These are phyloP conservation scores for Trachymyrmex cornetzi DNA, from an alignment of 1,140 invertebrate genomes.

Conservation along the genomic window DNA sequence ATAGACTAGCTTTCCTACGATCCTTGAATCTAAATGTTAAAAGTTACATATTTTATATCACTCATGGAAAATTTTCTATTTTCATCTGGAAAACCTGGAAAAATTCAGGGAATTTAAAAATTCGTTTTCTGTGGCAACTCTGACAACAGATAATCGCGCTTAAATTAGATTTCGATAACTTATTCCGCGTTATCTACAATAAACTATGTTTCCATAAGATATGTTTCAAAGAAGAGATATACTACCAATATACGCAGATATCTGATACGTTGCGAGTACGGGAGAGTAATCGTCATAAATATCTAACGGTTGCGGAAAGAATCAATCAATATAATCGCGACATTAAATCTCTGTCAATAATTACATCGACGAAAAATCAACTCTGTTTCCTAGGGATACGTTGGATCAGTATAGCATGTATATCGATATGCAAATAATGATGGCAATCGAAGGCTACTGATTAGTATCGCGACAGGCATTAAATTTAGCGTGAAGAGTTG, in stretches of 20 bases:
- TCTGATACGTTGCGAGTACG: slow-evolving; percentile 2
- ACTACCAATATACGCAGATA: not conserved
- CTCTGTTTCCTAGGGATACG: slow-evolving; percentile 14
- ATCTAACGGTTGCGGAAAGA: slow-evolving; percentile 31
- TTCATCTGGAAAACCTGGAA: no score
- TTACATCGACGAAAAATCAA: slow-evolving; percentile 2
- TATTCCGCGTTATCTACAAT: not conserved
- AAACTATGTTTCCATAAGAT: not conserved
- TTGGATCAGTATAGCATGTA: not conserved
- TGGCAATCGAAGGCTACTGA: slow-evolving; percentile 16
- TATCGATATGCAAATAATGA: slow-evolving; percentile 60
- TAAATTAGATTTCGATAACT: not conserved
- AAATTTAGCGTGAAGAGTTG: slow-evolving; percentile 23
- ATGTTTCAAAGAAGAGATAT: not conserved
- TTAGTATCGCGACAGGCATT: slow-evolving; percentile 42
- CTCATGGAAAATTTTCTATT: no score
- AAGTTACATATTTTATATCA: no score
- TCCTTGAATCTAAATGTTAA: no score
- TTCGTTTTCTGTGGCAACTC: no score
- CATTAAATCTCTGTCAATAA: slow-evolving; percentile 41
- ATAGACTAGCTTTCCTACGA: no score
- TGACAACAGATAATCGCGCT: not conserved
- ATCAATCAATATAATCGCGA: slow-evolving; percentile 40
- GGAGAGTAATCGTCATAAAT: slow-evolving; percentile 42
- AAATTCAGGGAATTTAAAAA: no score